Percentiles rank a stretch among this genome's conserved stretches.
These are phyloP conservation scores for Acrobeloides nanus DNA, from an alignment of 2,888 invertebrate species.

Conservation along the genomic window DNA sequence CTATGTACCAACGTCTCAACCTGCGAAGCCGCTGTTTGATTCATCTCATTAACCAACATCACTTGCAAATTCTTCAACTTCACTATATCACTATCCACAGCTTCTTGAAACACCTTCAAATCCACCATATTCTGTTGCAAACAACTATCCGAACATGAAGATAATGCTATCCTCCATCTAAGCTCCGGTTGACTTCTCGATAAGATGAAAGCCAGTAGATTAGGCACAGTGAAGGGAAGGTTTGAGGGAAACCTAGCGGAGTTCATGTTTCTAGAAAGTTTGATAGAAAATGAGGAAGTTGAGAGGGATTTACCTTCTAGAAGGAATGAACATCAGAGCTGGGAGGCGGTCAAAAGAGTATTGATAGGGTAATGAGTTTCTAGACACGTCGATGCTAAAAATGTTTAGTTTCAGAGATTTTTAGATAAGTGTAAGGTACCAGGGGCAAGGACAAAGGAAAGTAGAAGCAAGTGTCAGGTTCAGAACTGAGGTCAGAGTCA, in stretches of 20 bases:
- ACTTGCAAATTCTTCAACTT: conserved; percentile 3
- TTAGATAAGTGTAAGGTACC: not conserved
- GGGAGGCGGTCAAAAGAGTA: conserved; percentile 28
- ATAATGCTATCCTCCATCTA: conserved; percentile 20
- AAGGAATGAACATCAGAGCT: conserved; percentile 27
- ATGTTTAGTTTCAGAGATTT: not conserved
- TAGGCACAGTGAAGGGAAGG: conserved; percentile 26
- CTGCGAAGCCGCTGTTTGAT: too few species aligned
- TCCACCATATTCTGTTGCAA: conserved; percentile 14
- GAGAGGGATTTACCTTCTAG: too few species aligned
- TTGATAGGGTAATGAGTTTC: conserved; percentile 25
- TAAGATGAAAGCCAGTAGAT: conserved; percentile 28
- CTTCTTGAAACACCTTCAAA: conserved; percentile 10
- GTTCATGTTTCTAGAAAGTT: too few species aligned
- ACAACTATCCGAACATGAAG: conserved; percentile 16
- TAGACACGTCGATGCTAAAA: conserved; percentile 25
- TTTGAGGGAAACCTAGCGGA: conserved; percentile 18
- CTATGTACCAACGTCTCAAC: too few species aligned
- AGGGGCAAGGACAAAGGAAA: conserved; percentile 1
- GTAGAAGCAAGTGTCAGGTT: too few species aligned
- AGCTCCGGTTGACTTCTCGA: conserved; percentile 22
- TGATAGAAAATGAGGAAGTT: too few species aligned
- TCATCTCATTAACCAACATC: not conserved
- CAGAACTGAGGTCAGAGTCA: too few species aligned
- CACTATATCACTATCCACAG: conserved; percentile 9